Evolutionary conservation across 2,797 vertebrate species (phyloP), one percentile per base, ranked within the genome.

Genomic region (Luscinia megarhynchos): DNA sequence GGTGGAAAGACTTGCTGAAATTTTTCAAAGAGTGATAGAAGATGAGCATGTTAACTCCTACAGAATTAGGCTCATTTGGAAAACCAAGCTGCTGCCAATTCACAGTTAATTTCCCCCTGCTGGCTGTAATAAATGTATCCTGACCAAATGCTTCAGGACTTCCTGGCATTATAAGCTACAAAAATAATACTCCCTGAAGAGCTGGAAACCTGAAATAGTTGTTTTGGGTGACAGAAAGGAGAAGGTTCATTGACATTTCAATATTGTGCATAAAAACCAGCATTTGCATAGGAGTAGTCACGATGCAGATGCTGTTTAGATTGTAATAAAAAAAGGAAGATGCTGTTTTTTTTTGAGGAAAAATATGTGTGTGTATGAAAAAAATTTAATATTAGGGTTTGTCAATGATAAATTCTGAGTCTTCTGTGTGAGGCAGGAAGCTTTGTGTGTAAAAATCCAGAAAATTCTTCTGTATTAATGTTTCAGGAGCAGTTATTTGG

Each of bases 81-180:
- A 94, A 91, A 70, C 15, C 8, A 10, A 76, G 41, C 51, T 82
- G 38, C 86, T 95, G 86, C 81, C 84, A 94, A 54, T 58, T 80
- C 69, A 80, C 54, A 67, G 61, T 93, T 91, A 91, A 51, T 89
- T 87, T 93, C 89, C 27, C 59, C 34, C 57, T 82, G 55, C 74
- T 94, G 61, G 20, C 66, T 87, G 51, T 93, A 74, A 63, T 32
- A 50, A 87, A 74, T 46, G 34, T 92, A 59, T 79, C 62, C 84
- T 67, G 70, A 93, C 74, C 72, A 90, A 94, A 86, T 80, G 53
- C 83, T 92, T 85, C 30, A 68, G 84, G 61, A 93, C 61, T 89
- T 84, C 23, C 63, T 95, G 86, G 75, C 45, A 50, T 80, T 89
- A 41, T 27, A 45, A 86, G 15, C 36, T 67, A 46, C 48, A 72